These are phyloP conservation scores for Drosophila macrospina DNA, from an alignment of 2,888 invertebrate species.

Conservation along the genomic window DNA sequence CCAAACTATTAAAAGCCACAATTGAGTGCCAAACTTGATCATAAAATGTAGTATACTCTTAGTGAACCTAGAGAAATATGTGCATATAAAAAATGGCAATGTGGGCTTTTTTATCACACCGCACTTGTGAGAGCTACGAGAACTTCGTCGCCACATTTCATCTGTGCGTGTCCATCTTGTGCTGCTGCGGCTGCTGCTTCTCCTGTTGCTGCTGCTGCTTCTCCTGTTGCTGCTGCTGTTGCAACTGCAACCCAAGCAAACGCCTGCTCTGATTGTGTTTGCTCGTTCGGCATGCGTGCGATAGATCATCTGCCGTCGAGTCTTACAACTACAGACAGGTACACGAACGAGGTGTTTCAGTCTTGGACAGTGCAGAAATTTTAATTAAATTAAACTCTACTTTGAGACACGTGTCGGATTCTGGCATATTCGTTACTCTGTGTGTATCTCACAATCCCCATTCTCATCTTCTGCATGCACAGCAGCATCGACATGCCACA, in stretches of 20 bases:
- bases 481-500: slow-evolving; percentile 18
- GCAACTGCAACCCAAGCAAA: slow-evolving; percentile 9
- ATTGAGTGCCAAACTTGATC: slow-evolving; percentile 4
- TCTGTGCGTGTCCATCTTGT: slow-evolving; percentile 53
- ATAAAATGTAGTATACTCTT: slow-evolving; percentile 28
- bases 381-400: slow-evolving; percentile 81
- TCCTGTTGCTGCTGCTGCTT: slow-evolving; percentile 18
- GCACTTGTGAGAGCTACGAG: slow-evolving; percentile 31
- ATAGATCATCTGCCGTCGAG: slow-evolving; percentile 68
- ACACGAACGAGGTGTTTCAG: slow-evolving; percentile 12
- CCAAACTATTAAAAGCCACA: slow-evolving; percentile 3
- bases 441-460: slow-evolving; percentile 19
- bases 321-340: slow-evolving; percentile 10
- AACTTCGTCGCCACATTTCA: slow-evolving; percentile 37
- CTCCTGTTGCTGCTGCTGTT: slow-evolving; percentile 29
- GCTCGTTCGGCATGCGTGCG: slow-evolving; percentile 69
- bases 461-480: slow-evolving; percentile 9
- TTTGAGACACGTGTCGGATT: slow-evolving; percentile 75
- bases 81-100: slow-evolving; percentile 32
- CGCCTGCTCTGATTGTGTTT: slow-evolving; percentile 74
- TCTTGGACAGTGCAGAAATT: slow-evolving; percentile 64
- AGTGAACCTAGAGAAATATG: slow-evolving; percentile 4
- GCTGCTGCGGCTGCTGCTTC: background rate
- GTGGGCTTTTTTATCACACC: slow-evolving; percentile 63
- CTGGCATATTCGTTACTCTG: slow-evolving; percentile 26